Base-by-base conservation (phyloP, 2,797 vertebrate species). In the Eleutherodactylus coqui region DNA sequence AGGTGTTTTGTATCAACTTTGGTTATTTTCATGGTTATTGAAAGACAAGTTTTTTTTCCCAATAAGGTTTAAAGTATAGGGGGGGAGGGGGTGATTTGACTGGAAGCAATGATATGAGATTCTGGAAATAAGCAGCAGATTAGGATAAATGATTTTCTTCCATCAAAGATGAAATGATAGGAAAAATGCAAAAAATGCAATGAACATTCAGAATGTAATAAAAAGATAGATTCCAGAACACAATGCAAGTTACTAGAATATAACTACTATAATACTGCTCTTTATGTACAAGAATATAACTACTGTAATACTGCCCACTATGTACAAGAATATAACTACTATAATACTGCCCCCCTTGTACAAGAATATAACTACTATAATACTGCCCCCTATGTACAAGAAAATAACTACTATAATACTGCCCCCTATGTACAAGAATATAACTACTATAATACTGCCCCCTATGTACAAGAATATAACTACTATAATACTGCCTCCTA, bases 371-470 rank as follows among this genome's bases (percentile, higher is more conserved):
- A 58, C 53, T 58, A 58, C 53, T 58, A 53, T 49, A 49, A 49
- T 14, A 58, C 53, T 58, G 24, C 21, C 9, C n/a, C 53, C 53
- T 58, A n/a, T 58, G 5, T 58, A 58, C 53, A n/a, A n/a, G 53
- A 58, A 58, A n/a, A n/a, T 58, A 62, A 62, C 58, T 62, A 62
- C 58, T 62, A 58, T 62, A 29, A 62, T 62, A 62, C 58, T 62
- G 27, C 51, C 29, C 14, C 27, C 27, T 62, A 29, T 62, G 21
- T 29, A 62, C n/a, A 62, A 14, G 27, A 29, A 62, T 29, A 29
- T 29, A 62, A 62, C 58, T 62, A 62, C 58, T 62, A 58, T 62
- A 62, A 62, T 62, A 62, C 58, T 62, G 27, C 58, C 5, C 14
- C 58, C 58, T 62, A 62, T 62, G 24, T 62, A 58, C 55, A 58